A percentile compares a stretch with the other conserved stretches of the same genome.
Evolutionary conservation across 2,797 vertebrate species (phyloP).

Genomic region (Trachops cirrhosus): DNA sequence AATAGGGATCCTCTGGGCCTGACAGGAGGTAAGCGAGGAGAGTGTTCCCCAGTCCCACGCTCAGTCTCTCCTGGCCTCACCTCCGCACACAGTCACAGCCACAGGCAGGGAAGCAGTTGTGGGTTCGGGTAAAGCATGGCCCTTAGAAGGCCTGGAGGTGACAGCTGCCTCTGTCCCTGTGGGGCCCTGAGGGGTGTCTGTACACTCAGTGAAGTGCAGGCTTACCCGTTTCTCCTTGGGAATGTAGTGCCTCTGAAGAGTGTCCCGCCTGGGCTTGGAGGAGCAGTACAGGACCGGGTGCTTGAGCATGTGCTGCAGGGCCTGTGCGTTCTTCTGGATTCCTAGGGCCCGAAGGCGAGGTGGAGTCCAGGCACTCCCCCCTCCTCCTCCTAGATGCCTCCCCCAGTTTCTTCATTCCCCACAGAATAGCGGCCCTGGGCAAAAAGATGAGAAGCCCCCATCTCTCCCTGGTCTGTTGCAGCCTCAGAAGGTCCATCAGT

Average conservation of each 20-base stretch:
- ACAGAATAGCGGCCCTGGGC: not conserved
- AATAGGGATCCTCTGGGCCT: conserved; percentile 37
- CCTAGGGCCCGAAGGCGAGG: conserved; percentile 78
- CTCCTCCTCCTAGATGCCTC: not conserved
- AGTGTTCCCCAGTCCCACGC: not conserved
- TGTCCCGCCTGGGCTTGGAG: conserved; percentile 81
- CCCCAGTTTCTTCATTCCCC: not conserved
- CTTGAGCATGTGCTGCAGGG: conserved; percentile 84
- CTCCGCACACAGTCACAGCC: not conserved
- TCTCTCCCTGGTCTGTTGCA: not conserved
- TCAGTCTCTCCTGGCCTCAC: not conserved
- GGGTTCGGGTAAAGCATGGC: not conserved
- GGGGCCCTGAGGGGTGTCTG: not conserved
- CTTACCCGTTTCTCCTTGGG: conserved; percentile 83
- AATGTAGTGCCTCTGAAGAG: conserved; percentile 79
- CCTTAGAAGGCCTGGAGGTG: not conserved
- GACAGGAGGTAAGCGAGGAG: not conserved
- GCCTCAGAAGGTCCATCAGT: not conserved
- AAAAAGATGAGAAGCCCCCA: not conserved
- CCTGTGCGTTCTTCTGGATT: conserved; percentile 88
- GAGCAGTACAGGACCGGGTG: conserved; percentile 84
- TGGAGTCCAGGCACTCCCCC: not conserved
- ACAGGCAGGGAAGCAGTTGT: not conserved
- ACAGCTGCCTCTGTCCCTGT: not conserved
- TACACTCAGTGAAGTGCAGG: not conserved